phyloP scores from a whole-genome alignment of 2,888 invertebrate genomes.

The Eremobia ochroleuca region DNA sequence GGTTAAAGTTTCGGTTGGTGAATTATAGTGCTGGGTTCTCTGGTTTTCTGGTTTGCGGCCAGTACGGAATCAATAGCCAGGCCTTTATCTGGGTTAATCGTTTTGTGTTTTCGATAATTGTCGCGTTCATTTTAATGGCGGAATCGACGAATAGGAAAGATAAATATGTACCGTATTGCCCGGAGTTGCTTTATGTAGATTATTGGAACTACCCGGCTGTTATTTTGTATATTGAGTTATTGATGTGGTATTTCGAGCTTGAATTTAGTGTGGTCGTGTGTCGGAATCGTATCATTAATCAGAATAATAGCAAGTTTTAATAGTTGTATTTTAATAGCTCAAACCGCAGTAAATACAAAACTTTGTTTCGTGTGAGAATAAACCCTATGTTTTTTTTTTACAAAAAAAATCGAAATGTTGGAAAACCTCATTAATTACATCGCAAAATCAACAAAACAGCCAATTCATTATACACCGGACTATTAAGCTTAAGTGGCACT shows the following conservation, averaged over 20 bases:
- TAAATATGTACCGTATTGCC: slow-evolving; percentile 50
- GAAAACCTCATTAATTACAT: not conserved
- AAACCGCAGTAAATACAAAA: not conserved
- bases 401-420: not conserved
- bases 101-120: slow-evolving; percentile 79
- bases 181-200: slow-evolving; percentile 38
- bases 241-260: slow-evolving; percentile 14
- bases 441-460: slow-evolving; percentile 13
- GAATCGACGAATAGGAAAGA: slow-evolving; percentile 51
- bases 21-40: slow-evolving; percentile 46
- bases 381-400: too few relatives aligned
- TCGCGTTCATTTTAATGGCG: slow-evolving; percentile 74
- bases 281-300: slow-evolving; percentile 1
- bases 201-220: slow-evolving; percentile 26
- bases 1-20: slow-evolving; percentile 39
- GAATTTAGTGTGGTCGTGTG: not conserved
- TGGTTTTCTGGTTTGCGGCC: slow-evolving; percentile 74
- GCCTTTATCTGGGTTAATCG: slow-evolving; percentile 79
- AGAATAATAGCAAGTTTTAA: not conserved
- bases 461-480: not conserved
- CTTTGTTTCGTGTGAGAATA: too few relatives aligned
- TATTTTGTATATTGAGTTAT: slow-evolving; percentile 35
- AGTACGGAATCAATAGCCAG: slow-evolving; percentile 71
- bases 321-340: not conserved
- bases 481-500: slow-evolving; percentile 12